Evolutionary conservation across 1,140 invertebrate species (phyloP).

Genomic region (Brachionus rubens): DNA sequence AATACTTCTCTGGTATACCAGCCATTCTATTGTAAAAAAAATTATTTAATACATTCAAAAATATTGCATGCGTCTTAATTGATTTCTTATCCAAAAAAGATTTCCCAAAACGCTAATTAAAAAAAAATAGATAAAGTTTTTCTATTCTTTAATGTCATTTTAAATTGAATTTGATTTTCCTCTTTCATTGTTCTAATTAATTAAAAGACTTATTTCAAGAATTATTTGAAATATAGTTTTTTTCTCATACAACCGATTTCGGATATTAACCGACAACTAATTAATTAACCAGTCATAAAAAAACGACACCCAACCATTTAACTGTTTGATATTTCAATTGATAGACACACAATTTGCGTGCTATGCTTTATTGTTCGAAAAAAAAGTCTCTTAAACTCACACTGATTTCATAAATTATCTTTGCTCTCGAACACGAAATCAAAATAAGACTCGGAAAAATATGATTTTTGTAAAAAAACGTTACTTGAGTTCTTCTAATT

Average conservation of each 20-base stretch:
- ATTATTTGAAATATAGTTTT: too few species aligned
- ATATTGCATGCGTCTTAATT: slow-evolving; percentile 8
- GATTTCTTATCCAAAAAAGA: background rate
- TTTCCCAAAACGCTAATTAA: background rate
- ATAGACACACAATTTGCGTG: slow-evolving; percentile 8
- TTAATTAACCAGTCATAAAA: background rate
- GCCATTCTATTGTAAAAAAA: slow-evolving; percentile 52
- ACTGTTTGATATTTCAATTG: background rate
- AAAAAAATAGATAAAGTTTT: background rate
- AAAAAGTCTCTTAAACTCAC: background rate
- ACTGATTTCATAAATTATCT: slow-evolving; percentile 7
- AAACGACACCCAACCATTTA: background rate
- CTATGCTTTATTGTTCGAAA: background rate
- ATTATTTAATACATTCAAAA: background rate
- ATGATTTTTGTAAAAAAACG: slow-evolving; percentile 15
- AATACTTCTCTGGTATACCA: slow-evolving; percentile 57
- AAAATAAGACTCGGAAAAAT: background rate
- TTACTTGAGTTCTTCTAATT: slow-evolving; percentile 58
- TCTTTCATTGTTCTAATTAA: background rate
- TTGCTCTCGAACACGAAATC: too few species aligned
- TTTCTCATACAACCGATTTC: too few species aligned
- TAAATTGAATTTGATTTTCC: slow-evolving; percentile 12
- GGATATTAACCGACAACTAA: background rate
- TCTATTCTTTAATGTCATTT: background rate
- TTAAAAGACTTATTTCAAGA: background rate